Evolutionary conservation across 2,113 vertebrate species (phyloP).

Genomic region (Grammomys dolichurus): DNA sequence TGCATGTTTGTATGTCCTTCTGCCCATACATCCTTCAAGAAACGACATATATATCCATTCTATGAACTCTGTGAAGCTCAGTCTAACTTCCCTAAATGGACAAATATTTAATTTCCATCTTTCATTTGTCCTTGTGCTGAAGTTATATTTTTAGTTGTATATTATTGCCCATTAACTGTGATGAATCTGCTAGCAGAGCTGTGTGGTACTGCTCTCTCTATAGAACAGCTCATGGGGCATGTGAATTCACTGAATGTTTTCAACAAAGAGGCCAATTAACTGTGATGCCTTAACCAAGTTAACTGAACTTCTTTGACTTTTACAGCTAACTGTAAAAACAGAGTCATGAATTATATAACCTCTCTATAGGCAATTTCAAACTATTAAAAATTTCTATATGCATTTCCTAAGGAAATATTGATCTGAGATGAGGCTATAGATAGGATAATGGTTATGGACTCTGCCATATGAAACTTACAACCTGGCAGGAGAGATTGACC

Average conservation of each 20-base stretch:
- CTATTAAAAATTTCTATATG: not conserved
- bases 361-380: not conserved
- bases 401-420: constrained; percentile 4
- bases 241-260: not conserved
- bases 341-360: not conserved
- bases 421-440: not conserved
- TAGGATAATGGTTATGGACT: not conserved
- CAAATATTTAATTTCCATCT: not conserved
- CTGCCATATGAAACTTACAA: not conserved
- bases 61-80: constrained; percentile 8
- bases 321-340: constrained; percentile 42
- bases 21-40: not conserved
- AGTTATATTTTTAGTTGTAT: not conserved
- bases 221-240: not conserved
- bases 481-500: not conserved
- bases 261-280: not conserved
- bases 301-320: not conserved
- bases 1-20: not conserved
- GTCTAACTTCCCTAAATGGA: not conserved
- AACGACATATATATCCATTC: not conserved
- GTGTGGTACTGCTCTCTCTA: not conserved
- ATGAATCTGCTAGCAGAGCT: not conserved
- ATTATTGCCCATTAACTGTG: not conserved
- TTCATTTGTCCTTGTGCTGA: not conserved
- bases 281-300: not conserved